Evolutionary conservation across 2,113 vertebrate genomes (phyloP).

Genomic region (Colistium nudipinnis): DNA sequence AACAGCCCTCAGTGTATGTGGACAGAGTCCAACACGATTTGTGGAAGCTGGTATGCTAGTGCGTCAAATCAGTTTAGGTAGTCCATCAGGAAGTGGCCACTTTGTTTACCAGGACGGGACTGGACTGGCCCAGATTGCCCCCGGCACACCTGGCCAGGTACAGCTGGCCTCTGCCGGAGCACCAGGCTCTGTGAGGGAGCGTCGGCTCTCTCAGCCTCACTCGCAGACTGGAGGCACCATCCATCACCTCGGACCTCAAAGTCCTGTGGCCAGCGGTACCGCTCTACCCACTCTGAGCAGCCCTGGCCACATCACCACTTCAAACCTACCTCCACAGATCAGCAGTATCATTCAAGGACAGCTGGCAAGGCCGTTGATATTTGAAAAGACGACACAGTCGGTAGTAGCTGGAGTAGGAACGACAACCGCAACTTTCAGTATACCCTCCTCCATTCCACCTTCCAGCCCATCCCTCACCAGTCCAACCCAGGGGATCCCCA

Average conservation of each 20-base stretch:
- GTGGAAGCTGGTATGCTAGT: conserved; percentile 90
- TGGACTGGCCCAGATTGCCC: conserved; percentile 87
- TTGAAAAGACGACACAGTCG: conserved; percentile 85
- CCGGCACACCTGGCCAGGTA: conserved; percentile 83
- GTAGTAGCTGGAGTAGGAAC: conserved; percentile 84
- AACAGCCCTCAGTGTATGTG: conserved; percentile 84
- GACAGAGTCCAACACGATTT: conserved; percentile 88
- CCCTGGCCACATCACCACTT: conserved; percentile 89
- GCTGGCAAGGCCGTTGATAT: conserved; percentile 86
- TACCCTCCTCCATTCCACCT: conserved; percentile 87
- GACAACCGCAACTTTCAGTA: conserved; percentile 82
- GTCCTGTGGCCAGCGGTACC: conserved; percentile 84
- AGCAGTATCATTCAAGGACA: conserved; percentile 94
- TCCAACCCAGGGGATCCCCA: conserved; percentile 84
- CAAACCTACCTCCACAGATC: conserved; percentile 90
- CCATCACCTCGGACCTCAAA: conserved; percentile 91
- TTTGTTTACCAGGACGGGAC: conserved; percentile 92
- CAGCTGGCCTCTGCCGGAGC: conserved; percentile 83
- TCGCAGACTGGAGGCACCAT: conserved; percentile 93
- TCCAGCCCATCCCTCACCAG: conserved; percentile 90
- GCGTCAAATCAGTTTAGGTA: conserved; percentile 87
- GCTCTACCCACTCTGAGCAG: conserved; percentile 84
- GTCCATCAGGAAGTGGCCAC: conserved; percentile 83
- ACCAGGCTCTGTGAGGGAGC: conserved; percentile 82
- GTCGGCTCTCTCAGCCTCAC: conserved; percentile 90